Conservation (phyloP, 2,797 vertebrate genomes). For the Amphiprion clarkii region DNA sequence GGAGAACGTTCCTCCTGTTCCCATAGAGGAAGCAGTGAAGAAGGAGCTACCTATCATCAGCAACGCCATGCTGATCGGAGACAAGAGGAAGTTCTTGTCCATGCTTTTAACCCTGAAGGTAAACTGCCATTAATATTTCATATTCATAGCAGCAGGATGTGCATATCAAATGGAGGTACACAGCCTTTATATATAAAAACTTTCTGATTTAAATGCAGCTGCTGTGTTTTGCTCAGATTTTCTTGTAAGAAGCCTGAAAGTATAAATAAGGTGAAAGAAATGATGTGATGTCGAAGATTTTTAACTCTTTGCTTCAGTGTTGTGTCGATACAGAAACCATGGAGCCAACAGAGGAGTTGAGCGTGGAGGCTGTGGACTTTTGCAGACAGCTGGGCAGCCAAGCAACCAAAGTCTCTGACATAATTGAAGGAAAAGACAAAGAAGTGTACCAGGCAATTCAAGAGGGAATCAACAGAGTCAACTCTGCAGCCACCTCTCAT, state of each 20-base stretch:
- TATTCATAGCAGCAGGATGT: neutral
- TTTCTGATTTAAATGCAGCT: neutral
- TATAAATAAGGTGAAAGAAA: neutral
- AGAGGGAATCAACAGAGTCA: constrained; percentile 87
- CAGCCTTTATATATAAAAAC: neutral
- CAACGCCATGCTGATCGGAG: constrained; percentile 89
- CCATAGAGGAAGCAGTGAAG: constrained; percentile 90
- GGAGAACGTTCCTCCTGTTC: constrained; percentile 89
- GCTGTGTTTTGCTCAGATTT: neutral
- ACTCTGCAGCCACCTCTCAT: constrained; percentile 82
- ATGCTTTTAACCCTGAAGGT: constrained; percentile 92
- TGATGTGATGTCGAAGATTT: neutral
- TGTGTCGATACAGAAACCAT: constrained; percentile 85
- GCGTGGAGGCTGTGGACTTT: constrained; percentile 85
- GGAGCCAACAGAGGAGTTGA: constrained; percentile 88
- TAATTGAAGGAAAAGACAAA: constrained; percentile 81
- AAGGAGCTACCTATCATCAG: constrained; percentile 88
- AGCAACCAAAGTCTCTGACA: constrained; percentile 86
- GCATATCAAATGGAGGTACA: neutral
- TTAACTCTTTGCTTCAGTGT: constrained; percentile 76
- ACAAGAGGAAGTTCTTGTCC: constrained; percentile 90
- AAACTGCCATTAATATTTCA: neutral
- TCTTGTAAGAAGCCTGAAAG: neutral
- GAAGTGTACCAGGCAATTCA: constrained; percentile 85
- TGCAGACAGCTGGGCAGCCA: constrained; percentile 87